These are phyloP conservation scores for Buphagus erythrorhynchus DNA, from an alignment of 2,797 vertebrate genomes.

Conservation along the genomic window DNA sequence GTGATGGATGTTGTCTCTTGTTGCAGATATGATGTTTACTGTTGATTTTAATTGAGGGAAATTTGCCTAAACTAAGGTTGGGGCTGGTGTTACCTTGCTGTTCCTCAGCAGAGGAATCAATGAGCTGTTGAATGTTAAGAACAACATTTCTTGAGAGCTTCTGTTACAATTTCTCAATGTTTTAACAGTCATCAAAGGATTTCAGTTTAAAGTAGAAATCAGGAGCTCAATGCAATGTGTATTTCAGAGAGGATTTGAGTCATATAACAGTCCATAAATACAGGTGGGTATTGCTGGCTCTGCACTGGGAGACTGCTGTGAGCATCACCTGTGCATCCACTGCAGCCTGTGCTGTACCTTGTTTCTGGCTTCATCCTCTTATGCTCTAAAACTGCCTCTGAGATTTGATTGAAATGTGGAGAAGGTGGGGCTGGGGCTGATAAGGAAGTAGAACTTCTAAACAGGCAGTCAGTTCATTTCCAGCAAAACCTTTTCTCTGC, in stretches of 20 bases:
- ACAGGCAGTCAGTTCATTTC: neutral
- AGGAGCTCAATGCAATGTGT: neutral
- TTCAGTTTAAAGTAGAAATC: neutral
- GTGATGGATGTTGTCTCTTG: slow-evolving; percentile 9
- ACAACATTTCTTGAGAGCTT: neutral
- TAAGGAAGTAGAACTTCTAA: neutral
- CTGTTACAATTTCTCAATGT: neutral
- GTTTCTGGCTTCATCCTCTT: neutral
- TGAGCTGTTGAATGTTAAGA: neutral
- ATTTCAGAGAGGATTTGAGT: neutral
- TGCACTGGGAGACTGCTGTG: neutral
- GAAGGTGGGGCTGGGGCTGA: neutral
- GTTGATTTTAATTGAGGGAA: neutral
- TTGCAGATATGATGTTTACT: neutral
- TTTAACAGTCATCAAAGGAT: neutral
- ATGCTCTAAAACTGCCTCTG: fast-evolving
- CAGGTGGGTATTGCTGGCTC: neutral
- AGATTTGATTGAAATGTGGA: fast-evolving
- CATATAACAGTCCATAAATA: neutral
- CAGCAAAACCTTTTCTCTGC: neutral
- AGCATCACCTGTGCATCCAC: neutral
- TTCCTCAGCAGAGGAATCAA: neutral
- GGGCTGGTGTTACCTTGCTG: neutral
- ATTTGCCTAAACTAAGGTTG: neutral
- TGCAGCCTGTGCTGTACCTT: neutral